Conservation (phyloP, 53 echinoderm and acorn worm species). For the Crossaster papposus region DNA sequence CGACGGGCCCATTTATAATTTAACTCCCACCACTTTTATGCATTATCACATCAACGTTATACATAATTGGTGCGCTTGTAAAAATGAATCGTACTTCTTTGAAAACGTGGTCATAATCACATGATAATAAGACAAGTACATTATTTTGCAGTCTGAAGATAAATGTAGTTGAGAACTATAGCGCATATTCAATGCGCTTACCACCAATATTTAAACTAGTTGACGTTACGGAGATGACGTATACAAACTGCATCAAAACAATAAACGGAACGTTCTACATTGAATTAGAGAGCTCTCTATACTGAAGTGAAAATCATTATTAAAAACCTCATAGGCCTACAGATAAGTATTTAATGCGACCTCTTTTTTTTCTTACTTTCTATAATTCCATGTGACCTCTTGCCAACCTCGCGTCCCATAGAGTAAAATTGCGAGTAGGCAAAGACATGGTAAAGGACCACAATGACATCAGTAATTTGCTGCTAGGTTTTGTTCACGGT, state of each 20-base stretch:
- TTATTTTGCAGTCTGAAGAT: not conserved
- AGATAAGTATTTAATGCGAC: not conserved
- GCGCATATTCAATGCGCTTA: not conserved
- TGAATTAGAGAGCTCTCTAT: not conserved
- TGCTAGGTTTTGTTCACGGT: constrained; percentile 12
- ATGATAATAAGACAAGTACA: not conserved
- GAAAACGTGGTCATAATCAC: not conserved
- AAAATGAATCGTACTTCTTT: not conserved
- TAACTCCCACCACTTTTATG: not conserved
- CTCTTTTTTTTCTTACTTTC: not conserved
- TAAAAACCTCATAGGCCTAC: not conserved
- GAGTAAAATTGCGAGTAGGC: not conserved
- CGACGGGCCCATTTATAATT: not conserved
- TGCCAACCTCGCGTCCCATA: not conserved
- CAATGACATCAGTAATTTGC: constrained; percentile 37
- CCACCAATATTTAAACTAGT: not conserved
- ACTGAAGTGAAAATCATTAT: no score
- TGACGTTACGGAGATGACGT: not conserved
- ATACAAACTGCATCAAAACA: not conserved
- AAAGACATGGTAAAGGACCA: not conserved
- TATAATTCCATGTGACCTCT: not conserved
- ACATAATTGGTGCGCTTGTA: not conserved
- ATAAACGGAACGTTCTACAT: not conserved
- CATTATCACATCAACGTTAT: not conserved
- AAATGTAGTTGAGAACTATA: not conserved